phyloP scores from a whole-genome alignment of 1,140 invertebrate species.

The Acromyrmex echinatior region DNA sequence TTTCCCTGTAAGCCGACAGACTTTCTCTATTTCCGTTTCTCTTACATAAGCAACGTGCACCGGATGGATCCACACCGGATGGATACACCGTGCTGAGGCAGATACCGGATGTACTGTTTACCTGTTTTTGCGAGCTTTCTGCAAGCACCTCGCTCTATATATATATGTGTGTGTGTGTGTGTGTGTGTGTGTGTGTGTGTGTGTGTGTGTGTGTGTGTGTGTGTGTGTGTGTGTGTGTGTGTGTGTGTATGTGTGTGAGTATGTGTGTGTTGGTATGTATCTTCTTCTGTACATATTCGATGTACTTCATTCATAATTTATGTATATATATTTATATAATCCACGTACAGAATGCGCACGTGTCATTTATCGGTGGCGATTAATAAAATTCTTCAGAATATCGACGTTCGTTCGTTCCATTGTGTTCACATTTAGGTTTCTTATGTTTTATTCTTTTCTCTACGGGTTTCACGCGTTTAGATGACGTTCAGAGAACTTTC shows the following conservation, averaged over 20 bases:
- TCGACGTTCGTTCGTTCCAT: not conserved
- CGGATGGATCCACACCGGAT: not conserved
- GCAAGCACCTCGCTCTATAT: not conserved
- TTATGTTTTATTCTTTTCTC: not conserved
- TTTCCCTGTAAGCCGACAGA: slow-evolving; percentile 15
- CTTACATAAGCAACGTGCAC: not conserved
- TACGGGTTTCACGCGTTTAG: not conserved
- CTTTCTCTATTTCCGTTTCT: not conserved
- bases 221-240: too few species aligned
- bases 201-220: too few species aligned
- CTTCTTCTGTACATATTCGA: not conserved
- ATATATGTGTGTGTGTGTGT: not conserved
- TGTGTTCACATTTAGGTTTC: not conserved
- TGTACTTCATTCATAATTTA: slow-evolving; percentile 20
- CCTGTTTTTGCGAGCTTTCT: not conserved
- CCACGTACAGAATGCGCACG: not conserved
- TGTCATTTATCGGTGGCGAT: not conserved
- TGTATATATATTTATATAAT: slow-evolving; percentile 44
- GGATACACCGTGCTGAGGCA: not conserved
- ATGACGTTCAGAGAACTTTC: not conserved
- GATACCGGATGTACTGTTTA: not conserved
- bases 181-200: not conserved
- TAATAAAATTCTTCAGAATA: slow-evolving; percentile 3
- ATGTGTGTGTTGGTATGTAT: not conserved
- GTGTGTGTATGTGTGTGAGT: too few species aligned